phyloP scores from a whole-genome alignment of 1,140 invertebrate species.

The Campoletis sonorensis region DNA sequence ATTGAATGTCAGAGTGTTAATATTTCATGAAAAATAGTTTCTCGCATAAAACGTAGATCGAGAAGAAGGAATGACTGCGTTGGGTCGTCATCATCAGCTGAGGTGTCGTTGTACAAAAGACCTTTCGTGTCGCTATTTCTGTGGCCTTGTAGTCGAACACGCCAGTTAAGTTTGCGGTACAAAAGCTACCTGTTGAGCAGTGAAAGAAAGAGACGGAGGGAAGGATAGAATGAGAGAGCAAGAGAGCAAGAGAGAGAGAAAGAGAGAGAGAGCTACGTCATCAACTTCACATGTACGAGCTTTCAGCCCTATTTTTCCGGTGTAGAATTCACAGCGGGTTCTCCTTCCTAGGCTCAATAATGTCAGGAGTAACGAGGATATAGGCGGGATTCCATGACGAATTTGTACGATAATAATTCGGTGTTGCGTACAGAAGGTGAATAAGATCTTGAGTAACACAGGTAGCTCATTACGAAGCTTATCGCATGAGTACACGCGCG shows the following conservation, averaged over 20 bases:
- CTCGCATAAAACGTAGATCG: background rate
- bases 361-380: background rate
- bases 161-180: conserved; percentile 6
- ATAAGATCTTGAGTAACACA: background rate
- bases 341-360: background rate
- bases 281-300: background rate
- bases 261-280: background rate
- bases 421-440: background rate
- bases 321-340: background rate
- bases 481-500: background rate
- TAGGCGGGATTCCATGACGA: background rate
- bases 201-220: background rate
- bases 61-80: background rate
- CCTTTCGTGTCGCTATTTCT: background rate
- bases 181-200: conserved; percentile 48
- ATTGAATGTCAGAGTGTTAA: background rate
- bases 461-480: background rate
- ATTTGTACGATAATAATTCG: background rate
- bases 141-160: background rate
- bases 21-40: background rate
- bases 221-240: background rate
- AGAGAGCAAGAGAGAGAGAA: background rate
- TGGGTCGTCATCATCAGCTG: background rate
- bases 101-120: background rate
- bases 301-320: background rate